These are phyloP conservation scores for Drosophila hydei DNA, from an alignment of 1,140 invertebrate genomes.

Conservation along the genomic window DNA sequence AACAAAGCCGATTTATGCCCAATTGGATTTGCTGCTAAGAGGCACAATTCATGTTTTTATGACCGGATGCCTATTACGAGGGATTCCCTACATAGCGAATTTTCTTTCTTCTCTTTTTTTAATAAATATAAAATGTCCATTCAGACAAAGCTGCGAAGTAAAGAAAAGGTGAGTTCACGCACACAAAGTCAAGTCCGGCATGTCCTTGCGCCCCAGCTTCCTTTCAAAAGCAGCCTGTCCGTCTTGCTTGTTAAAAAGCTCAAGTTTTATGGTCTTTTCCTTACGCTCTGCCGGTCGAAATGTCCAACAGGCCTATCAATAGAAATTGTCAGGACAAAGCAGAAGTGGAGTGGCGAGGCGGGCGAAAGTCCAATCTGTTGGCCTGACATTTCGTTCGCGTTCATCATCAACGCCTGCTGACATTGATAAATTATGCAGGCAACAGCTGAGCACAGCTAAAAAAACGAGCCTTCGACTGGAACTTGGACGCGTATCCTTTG, in stretches of 20 bases:
- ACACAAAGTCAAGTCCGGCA: conserved; percentile 44
- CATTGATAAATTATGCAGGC: conserved; percentile 76
- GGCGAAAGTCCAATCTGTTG: conserved; percentile 58
- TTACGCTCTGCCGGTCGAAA: conserved; percentile 26
- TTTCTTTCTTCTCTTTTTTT: conserved; percentile 47
- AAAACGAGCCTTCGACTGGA: conserved; percentile 8
- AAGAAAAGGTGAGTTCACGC: conserved; percentile 70
- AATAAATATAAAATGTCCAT: conserved; percentile 79
- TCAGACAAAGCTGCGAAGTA: conserved; percentile 26
- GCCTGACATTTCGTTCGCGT: conserved; percentile 59
- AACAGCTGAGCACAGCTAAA: conserved; percentile 39
- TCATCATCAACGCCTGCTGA: conserved; percentile 76
- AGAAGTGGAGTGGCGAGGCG: conserved; percentile 1
- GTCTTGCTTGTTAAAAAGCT: conserved; percentile 77
- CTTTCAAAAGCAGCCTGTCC: conserved; percentile 55
- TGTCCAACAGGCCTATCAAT: conserved; percentile 74
- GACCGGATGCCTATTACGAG: conserved; percentile 76
- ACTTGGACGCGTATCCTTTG: conserved; percentile 16
- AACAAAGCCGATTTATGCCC: conserved; percentile 81
- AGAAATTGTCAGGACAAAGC: conserved; percentile 7
- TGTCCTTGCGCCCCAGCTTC: conserved; percentile 30
- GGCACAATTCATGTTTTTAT: conserved; percentile 82
- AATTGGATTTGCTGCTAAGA: conserved; percentile 82
- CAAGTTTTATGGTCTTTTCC: conserved; percentile 76
- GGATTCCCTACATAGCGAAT: conserved; percentile 39